phyloP scores from a whole-genome alignment of 1,140 invertebrate genomes.

The Phortica variegata region DNA sequence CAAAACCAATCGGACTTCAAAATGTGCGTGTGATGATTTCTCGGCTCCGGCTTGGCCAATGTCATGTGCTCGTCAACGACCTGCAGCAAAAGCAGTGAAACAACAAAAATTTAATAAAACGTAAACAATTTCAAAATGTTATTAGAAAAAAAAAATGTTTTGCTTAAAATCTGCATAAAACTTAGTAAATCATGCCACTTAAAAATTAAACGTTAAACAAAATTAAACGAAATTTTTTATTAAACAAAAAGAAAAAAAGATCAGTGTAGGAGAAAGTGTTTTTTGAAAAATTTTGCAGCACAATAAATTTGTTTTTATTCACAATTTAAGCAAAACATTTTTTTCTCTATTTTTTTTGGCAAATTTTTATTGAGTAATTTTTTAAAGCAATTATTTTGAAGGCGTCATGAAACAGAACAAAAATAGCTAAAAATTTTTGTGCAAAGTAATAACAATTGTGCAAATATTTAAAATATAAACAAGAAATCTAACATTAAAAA shows the following conservation, averaged over 20 bases:
- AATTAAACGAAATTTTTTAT: conserved; percentile 1
- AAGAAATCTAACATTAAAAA: too few relatives aligned
- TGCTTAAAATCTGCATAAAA: neutral
- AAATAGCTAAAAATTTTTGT: too few relatives aligned
- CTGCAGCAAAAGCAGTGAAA: conserved; percentile 56
- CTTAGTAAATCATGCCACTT: too few relatives aligned
- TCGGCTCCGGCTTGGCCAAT: conserved; percentile 66
- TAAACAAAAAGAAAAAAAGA: conserved; percentile 18
- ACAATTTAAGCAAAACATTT: conserved; percentile 22
- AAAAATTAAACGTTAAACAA: neutral
- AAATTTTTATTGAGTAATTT: neutral
- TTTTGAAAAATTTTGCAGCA: too few relatives aligned
- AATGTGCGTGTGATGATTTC: conserved; percentile 63
- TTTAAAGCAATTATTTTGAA: neutral
- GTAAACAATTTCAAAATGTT: neutral
- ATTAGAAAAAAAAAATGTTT: neutral
- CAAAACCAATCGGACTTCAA: conserved; percentile 97
- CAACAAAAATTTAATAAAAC: conserved; percentile 13
- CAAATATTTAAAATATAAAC: too few relatives aligned
- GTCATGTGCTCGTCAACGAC: conserved; percentile 79
- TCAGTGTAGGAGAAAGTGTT: too few relatives aligned
- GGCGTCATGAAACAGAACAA: too few relatives aligned
- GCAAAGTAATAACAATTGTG: too few relatives aligned
- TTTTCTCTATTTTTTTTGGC: conserved; percentile 17
- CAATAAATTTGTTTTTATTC: too few relatives aligned